Evolutionary conservation across 2,113 vertebrate species (phyloP).

Genomic region (Eidolon helvum): DNA sequence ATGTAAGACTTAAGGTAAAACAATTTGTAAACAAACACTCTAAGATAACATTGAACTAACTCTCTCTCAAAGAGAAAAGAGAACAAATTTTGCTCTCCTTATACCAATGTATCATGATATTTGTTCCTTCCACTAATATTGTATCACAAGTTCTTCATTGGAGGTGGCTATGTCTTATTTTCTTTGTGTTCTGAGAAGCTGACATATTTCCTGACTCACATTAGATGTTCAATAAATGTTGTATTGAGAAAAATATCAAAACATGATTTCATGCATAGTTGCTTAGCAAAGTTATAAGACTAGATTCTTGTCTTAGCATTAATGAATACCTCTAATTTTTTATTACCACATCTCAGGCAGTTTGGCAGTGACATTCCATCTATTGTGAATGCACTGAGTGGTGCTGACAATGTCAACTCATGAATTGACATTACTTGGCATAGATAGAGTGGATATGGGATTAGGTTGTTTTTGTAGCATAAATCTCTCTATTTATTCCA

Average conservation of each 20-base stretch:
- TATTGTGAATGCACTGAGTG: background rate
- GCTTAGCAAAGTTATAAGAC: background rate
- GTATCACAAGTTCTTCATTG: background rate
- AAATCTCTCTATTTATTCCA: background rate
- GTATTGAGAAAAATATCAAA: background rate
- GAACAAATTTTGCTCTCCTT: background rate
- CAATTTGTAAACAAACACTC: background rate
- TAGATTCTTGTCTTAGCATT: background rate
- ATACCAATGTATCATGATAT: background rate
- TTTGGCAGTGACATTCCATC: background rate
- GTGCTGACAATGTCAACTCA: background rate
- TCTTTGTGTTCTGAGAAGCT: background rate
- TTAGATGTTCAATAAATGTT: background rate
- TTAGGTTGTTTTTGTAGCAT: background rate
- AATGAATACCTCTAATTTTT: background rate
- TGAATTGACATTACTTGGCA: background rate
- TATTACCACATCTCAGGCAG: background rate
- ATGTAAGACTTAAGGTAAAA: background rate
- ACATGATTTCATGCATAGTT: background rate
- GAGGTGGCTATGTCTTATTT: background rate
- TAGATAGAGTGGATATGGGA: background rate
- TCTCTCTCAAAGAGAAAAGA: background rate
- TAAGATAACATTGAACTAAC: background rate
- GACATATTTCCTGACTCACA: background rate
- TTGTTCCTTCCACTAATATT: background rate